Evolutionary conservation across 2,797 vertebrate species (phyloP).

Genomic region (Lepus townsendii): DNA sequence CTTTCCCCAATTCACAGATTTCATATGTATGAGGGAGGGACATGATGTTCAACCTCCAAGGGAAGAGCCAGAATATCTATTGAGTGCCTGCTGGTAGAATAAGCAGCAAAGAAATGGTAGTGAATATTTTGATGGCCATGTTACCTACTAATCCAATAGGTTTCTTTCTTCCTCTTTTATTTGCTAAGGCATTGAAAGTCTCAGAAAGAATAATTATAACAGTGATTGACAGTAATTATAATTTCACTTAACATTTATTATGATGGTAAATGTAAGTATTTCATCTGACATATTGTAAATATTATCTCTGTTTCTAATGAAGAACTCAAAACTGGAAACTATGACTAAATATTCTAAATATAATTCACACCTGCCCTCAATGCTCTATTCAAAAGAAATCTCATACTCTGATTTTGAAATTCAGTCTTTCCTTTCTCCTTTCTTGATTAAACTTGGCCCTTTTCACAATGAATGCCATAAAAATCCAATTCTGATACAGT

Average conservation of each 20-base stretch:
- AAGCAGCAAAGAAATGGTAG: background rate
- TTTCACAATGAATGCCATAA: constrained; percentile 5
- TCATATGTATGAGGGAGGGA: background rate
- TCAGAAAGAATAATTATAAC: background rate
- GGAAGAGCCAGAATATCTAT: background rate
- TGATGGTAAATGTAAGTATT: background rate
- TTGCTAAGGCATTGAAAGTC: background rate
- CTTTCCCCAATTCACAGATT: background rate
- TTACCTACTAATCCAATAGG: background rate
- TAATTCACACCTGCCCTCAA: background rate
- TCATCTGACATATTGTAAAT: background rate
- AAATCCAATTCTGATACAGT: constrained; percentile 24
- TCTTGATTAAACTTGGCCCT: constrained; percentile 32
- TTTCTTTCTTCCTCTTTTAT: background rate
- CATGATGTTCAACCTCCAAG: background rate
- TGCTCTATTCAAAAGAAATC: background rate
- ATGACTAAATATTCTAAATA: background rate
- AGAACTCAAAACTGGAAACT: background rate
- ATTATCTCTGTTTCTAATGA: background rate
- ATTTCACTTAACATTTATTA: background rate
- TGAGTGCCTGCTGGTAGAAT: background rate
- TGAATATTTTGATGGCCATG: background rate
- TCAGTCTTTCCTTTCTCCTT: constrained; percentile 12
- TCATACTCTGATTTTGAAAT: background rate
- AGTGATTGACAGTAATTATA: background rate